These are phyloP conservation scores for Poeciliopsis infans DNA, from an alignment of 2,797 vertebrate genomes.

Conservation along the genomic window DNA sequence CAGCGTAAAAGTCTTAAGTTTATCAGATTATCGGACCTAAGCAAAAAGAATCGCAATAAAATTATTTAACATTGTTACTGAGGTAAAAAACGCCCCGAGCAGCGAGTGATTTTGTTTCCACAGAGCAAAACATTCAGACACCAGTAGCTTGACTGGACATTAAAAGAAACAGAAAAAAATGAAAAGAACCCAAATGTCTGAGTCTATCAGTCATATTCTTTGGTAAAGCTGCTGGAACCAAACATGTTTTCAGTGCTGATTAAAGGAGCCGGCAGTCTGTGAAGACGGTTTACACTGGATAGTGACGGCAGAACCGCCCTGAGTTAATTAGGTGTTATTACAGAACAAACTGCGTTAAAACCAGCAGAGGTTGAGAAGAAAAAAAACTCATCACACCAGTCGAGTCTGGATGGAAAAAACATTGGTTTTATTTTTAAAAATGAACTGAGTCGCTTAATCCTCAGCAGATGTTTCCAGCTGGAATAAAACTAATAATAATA, in stretches of 20 bases:
- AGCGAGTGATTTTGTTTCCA: too few species aligned
- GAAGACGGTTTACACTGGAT: not conserved
- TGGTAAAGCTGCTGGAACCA: not conserved
- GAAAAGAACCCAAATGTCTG: not conserved
- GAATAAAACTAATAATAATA: not conserved
- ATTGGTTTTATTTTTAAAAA: not conserved
- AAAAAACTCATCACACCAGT: not conserved
- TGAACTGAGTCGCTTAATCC: not conserved
- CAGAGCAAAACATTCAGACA: too few species aligned
- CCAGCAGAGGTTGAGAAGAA: not conserved
- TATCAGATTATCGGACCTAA: too few species aligned
- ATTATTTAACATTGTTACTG: too few species aligned
- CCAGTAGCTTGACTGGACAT: not conserved
- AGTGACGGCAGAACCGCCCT: not conserved
- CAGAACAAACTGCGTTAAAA: not conserved
- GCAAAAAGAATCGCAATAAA: too few species aligned
- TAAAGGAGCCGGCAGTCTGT: not conserved
- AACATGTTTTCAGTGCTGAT: not conserved
- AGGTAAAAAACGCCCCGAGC: too few species aligned
- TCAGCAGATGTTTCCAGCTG: not conserved
- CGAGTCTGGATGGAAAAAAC: not conserved
- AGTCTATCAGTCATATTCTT: not conserved
- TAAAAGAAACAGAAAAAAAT: not conserved
- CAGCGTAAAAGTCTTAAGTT: too few species aligned
- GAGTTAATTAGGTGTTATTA: not conserved